Evolutionary conservation across 2,888 invertebrate species (phyloP).

Genomic region (Himalopsyche anomala): DNA sequence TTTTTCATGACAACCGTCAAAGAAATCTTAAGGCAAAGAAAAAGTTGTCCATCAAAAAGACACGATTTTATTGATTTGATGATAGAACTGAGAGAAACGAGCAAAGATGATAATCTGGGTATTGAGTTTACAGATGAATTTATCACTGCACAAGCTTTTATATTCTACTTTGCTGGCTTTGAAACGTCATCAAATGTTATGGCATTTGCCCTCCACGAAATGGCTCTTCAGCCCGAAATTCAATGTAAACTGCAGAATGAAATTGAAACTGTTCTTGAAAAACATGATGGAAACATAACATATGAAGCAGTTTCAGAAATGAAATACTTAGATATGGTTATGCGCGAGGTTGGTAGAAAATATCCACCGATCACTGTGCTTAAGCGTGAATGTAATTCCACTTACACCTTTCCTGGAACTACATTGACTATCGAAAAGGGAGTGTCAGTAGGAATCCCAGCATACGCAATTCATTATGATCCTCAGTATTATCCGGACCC

Average conservation of each 20-base stretch:
- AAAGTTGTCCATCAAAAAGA: constrained; percentile 48
- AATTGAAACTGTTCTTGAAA: constrained; percentile 69
- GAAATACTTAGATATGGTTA: constrained; percentile 71
- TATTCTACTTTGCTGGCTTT: constrained; percentile 73
- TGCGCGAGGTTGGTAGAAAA: constrained; percentile 73
- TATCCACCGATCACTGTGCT: constrained; percentile 72
- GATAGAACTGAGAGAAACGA: constrained; percentile 55
- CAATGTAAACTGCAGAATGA: constrained; percentile 69
- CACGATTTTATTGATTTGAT: constrained; percentile 62
- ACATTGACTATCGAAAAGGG: constrained; percentile 70
- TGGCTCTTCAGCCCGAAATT: constrained; percentile 70
- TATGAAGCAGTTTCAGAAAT: constrained; percentile 71
- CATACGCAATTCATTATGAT: constrained; percentile 72
- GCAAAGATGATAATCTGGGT: background rate
- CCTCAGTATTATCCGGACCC: constrained; percentile 72
- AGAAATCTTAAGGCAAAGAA: constrained; percentile 61
- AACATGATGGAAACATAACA: constrained; percentile 69
- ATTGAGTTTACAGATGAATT: constrained; percentile 68
- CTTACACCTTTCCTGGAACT: constrained; percentile 71
- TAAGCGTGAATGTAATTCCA: constrained; percentile 69
- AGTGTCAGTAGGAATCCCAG: constrained; percentile 69
- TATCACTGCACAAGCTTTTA: constrained; percentile 71
- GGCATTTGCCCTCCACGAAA: constrained; percentile 69
- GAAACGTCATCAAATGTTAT: constrained; percentile 73
- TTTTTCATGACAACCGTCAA: constrained; percentile 65